A percentile compares a stretch with the other conserved stretches of the same genome.
These are phyloP conservation scores for Hermetia illucens DNA, from an alignment of 1,140 invertebrate genomes.

Conservation along the genomic window DNA sequence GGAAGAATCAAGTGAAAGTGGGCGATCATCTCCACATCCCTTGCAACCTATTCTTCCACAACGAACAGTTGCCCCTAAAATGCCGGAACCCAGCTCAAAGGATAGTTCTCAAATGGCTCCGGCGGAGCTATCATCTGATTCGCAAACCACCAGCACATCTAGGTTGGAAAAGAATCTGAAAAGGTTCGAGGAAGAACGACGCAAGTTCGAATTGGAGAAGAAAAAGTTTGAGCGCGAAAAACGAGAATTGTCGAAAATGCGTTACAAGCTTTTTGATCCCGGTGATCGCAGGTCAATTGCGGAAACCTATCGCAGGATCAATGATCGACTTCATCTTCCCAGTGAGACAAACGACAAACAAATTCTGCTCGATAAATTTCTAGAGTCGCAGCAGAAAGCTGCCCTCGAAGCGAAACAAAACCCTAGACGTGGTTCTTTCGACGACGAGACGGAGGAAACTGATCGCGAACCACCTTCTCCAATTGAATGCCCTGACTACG, in stretches of 20 bases:
- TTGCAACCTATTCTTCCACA: constrained; percentile 1
- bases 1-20: constrained; percentile 26
- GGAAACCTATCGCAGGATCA: constrained; percentile 25
- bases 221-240: constrained; percentile 24
- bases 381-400: no score
- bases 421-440: no score
- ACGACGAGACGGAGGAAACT: no score
- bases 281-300: constrained; percentile 24
- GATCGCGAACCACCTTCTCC: no score
- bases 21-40: constrained; percentile 11
- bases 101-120: not conserved
- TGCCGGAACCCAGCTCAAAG: not conserved
- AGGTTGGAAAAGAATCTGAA: constrained; percentile 23
- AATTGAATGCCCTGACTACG: constrained; percentile 16
- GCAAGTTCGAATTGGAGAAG: constrained; percentile 27
- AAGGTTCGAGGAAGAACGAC: constrained; percentile 26
- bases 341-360: constrained; percentile 23
- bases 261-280: constrained; percentile 22
- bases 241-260: constrained; percentile 21
- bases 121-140: no score
- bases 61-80: not conserved
- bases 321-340: constrained; percentile 24
- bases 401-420: no score
- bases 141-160: no score
- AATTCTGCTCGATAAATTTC: no score